A percentile compares a stretch with the other conserved stretches of the same genome.
Evolutionary conservation across 2,113 vertebrate species (phyloP).

Genomic region (Micromys minutus): DNA sequence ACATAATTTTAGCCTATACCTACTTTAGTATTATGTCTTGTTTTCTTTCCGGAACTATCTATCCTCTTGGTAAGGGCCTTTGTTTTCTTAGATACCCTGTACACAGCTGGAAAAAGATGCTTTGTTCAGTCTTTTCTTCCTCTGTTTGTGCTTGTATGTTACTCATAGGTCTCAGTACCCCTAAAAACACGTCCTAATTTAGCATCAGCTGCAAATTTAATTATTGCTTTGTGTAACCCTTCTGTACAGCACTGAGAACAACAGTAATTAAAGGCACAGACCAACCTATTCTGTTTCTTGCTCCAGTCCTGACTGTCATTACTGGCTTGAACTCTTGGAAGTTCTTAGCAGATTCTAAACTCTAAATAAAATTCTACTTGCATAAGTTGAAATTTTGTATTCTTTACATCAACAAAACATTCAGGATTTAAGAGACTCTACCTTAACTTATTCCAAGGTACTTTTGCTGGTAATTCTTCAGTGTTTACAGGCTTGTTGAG

Average conservation of each 20-base stretch:
- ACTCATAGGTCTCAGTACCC: slow-evolving; percentile 63
- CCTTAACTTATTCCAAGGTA: neutral
- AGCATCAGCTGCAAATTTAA: slow-evolving; percentile 71
- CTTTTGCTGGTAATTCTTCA: neutral
- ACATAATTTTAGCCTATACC: neutral
- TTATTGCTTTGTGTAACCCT: slow-evolving; percentile 63
- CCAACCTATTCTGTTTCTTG: neutral
- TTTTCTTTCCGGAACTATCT: neutral
- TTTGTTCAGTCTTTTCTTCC: slow-evolving; percentile 58
- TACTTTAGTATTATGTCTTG: neutral
- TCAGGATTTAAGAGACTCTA: slow-evolving; percentile 38
- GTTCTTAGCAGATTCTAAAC: slow-evolving; percentile 24
- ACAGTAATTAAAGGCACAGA: slow-evolving; percentile 69
- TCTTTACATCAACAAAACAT: slow-evolving; percentile 33
- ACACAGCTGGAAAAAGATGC: slow-evolving; percentile 3
- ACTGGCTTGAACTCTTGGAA: neutral
- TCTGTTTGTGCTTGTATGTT: slow-evolving; percentile 32
- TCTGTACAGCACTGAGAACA: slow-evolving; percentile 27
- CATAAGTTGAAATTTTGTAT: slow-evolving; percentile 25
- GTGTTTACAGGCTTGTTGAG: neutral
- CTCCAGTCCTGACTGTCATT: neutral
- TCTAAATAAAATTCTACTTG: slow-evolving; percentile 49
- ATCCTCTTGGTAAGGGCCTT: neutral
- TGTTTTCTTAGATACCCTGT: neutral
- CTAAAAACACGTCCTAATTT: slow-evolving; percentile 59